Evolutionary conservation across 1,140 invertebrate species (phyloP), one percentile per base, ranked within the genome.

Genomic region (Pantala flavescens): DNA sequence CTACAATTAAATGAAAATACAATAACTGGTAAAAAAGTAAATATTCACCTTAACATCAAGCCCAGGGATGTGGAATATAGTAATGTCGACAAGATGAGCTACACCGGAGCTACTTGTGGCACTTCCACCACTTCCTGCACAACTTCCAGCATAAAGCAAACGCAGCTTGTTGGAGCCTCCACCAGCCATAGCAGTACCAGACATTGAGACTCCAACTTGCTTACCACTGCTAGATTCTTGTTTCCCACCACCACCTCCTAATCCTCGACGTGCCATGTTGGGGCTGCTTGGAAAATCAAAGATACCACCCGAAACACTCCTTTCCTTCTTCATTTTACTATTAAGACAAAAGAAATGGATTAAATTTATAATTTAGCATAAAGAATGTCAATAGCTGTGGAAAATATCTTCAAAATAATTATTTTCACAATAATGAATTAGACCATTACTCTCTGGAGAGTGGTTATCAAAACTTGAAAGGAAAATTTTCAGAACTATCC

Each of bases 31-130:
- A 9, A 36, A 36, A 36, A 36, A 36, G 9, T 36, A 36, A n/a
- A 36, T 36, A 36, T 36, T 79, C 77, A 97, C 90, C 87, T 97
- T 97, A 23, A 98, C 92, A 84, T 97, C 94, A 75, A 98, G 86
- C 0, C 96, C 96, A 2, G 96, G 96, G 79, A 98, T 93, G 79
- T 96, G 91, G 83, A 98, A 98, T 76, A 96, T 91, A 0, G 96
- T 98, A 73, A 94, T 85, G 83, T 96, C 93, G 7, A 89, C 88
- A 0, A 92, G 84, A 78, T 86, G 85, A 23, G 84, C 82, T 24
- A 86, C 81, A 19, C 16, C 49, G 12, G 49, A 16, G 14, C 16
- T 5, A 63, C 49, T 63, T 3, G 16, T 63, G 2, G 5, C n/a
- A 5, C 16, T 19, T 19, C 49, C n/a, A 1, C 49, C 49, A 63